These are phyloP conservation scores for Pristis pectinata DNA, from an alignment of 2,797 vertebrate species.

Conservation along the genomic window DNA sequence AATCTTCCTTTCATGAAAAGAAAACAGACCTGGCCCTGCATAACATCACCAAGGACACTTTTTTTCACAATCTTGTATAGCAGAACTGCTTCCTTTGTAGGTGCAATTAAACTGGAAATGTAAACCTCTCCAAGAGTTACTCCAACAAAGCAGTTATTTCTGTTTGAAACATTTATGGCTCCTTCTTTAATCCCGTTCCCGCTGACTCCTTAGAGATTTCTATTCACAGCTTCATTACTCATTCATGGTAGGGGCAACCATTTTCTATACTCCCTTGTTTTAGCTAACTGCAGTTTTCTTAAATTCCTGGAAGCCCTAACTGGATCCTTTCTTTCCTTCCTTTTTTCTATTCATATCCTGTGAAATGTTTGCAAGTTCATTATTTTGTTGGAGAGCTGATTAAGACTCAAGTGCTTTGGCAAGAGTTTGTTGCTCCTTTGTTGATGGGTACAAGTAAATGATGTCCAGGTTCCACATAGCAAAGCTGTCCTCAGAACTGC, in stretches of 20 bases:
- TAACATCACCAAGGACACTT: background rate
- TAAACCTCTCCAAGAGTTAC: background rate
- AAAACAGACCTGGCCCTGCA: slow-evolving; percentile 16
- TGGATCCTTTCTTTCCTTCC: background rate
- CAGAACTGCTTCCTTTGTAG: slow-evolving; percentile 24
- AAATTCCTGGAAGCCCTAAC: background rate
- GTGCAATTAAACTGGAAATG: slow-evolving; percentile 16
- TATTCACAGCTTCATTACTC: slow-evolving; percentile 18
- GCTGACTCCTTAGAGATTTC: slow-evolving; percentile 12
- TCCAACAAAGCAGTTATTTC: slow-evolving; percentile 22
- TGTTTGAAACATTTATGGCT: slow-evolving; percentile 29
- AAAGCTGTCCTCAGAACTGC: background rate
- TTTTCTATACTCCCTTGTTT: slow-evolving; percentile 21
- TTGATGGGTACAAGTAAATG: background rate
- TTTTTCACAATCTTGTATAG: slow-evolving; percentile 22
- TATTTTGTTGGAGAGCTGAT: slow-evolving; percentile 15
- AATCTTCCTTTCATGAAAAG: background rate
- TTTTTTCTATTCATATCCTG: slow-evolving; percentile 5
- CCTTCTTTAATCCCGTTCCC: slow-evolving; percentile 19
- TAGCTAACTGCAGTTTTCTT: background rate
- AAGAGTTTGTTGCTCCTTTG: background rate
- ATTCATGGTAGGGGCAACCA: slow-evolving; percentile 1
- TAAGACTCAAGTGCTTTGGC: slow-evolving; percentile 30
- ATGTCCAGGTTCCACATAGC: background rate
- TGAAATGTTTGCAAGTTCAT: slow-evolving; percentile 16